These are phyloP conservation scores for Brotula barbata DNA, from an alignment of 2,797 vertebrate genomes.

Conservation along the genomic window DNA sequence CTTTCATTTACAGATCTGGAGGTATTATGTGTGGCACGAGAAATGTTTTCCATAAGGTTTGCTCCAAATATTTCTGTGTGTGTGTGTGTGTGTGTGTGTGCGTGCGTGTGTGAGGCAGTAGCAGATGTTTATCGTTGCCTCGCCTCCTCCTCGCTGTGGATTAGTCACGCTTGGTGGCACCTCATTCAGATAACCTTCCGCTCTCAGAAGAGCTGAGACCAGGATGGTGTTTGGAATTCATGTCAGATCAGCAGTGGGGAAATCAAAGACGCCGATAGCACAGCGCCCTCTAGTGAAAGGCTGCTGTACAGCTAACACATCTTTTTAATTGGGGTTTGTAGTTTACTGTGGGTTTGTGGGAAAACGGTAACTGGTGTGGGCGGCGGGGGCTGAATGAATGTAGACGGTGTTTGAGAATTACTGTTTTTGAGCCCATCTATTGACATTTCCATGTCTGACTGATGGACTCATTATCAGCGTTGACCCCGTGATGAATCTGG, in stretches of 20 bases:
- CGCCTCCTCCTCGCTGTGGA: slow-evolving; percentile 58
- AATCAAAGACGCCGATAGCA: slow-evolving; percentile 55
- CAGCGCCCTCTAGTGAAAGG: slow-evolving; percentile 68
- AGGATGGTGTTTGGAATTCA: slow-evolving; percentile 21
- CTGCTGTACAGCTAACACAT: slow-evolving; percentile 21
- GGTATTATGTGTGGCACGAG: no score
- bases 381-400: no score
- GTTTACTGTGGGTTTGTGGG: no score
- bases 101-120: slow-evolving; percentile 16
- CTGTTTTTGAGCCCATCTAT: no score
- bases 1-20: no score
- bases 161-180: slow-evolving; percentile 71
- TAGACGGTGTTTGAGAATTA: no score
- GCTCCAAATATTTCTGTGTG: not conserved
- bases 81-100: slow-evolving; percentile 16
- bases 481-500: no score
- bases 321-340: slow-evolving; percentile 12
- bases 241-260: slow-evolving; percentile 25
- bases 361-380: no score
- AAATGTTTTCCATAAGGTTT: no score
- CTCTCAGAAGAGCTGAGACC: slow-evolving; percentile 42
- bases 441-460: no score
- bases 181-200: slow-evolving; percentile 66
- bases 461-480: no score
- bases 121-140: slow-evolving; percentile 66